phyloP scores from a whole-genome alignment of 2,113 vertebrate species.

The Mormoops blainvillei region DNA sequence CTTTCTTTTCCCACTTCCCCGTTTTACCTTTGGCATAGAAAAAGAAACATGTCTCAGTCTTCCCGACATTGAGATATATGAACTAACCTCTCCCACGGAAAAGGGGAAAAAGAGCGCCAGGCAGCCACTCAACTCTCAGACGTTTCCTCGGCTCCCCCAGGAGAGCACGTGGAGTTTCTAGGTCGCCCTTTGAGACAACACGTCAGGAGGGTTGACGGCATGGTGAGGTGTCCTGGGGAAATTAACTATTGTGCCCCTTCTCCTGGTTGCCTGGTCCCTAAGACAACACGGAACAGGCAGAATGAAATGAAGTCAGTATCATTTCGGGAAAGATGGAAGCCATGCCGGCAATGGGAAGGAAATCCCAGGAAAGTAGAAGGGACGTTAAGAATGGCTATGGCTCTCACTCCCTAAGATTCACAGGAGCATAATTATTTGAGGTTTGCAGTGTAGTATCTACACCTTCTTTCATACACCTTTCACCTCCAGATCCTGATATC shows the following conservation, averaged over 20 bases:
- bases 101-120: neutral
- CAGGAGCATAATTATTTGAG: neutral
- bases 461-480: neutral
- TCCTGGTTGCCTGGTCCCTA: neutral
- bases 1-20: neutral
- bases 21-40: neutral
- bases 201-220: neutral
- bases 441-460: rapidly evolving
- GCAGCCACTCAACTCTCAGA: neutral
- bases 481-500: neutral
- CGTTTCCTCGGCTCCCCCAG: neutral
- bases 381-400: neutral
- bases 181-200: neutral
- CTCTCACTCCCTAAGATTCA: neutral
- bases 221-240: neutral
- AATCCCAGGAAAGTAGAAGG: neutral
- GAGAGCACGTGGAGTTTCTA: neutral
- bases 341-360: neutral
- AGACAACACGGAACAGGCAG: neutral
- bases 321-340: neutral
- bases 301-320: neutral
- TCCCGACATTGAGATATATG: neutral
- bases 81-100: neutral
- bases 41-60: neutral
- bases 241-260: neutral